phyloP scores from a whole-genome alignment of 2,888 invertebrate species.

The Sinelater perroti region DNA sequence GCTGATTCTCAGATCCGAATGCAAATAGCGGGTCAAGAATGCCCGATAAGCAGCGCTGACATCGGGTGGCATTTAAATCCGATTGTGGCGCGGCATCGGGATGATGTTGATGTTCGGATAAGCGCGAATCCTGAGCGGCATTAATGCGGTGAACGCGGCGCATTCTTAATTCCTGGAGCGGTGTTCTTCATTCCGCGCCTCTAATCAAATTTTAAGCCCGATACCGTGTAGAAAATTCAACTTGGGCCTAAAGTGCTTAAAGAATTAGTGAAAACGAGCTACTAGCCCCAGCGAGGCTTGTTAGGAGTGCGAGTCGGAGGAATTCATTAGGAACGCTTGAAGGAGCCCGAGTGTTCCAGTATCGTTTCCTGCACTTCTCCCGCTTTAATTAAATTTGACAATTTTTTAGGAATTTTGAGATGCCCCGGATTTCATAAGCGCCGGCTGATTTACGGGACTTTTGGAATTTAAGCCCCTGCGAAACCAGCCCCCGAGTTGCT shows the following conservation, averaged over 20 bases:
- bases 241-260: slow-evolving; percentile 18
- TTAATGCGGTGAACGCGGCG: not conserved
- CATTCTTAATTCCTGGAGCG: not conserved
- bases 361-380: slow-evolving; percentile 13
- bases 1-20: slow-evolving; percentile 16
- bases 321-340: slow-evolving; percentile 24
- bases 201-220: slow-evolving; percentile 10
- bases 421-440: no score
- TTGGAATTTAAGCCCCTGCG: no score
- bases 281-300: slow-evolving; percentile 20
- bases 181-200: not conserved
- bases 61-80: slow-evolving; percentile 8
- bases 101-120: slow-evolving; percentile 17
- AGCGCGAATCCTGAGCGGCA: not conserved
- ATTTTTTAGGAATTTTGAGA: no score
- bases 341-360: slow-evolving; percentile 18
- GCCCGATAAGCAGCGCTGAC: slow-evolving; percentile 14
- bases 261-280: slow-evolving; percentile 20
- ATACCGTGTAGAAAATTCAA: slow-evolving; percentile 12
- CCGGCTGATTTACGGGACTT: no score
- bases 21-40: slow-evolving; percentile 21
- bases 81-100: not conserved
- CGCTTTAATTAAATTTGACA: slow-evolving; percentile 21
- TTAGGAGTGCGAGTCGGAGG: slow-evolving; percentile 19
- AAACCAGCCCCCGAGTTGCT: no score